Evolutionary conservation across 2,113 vertebrate species (phyloP).

Genomic region (Chaetorhynchus papuensis): DNA sequence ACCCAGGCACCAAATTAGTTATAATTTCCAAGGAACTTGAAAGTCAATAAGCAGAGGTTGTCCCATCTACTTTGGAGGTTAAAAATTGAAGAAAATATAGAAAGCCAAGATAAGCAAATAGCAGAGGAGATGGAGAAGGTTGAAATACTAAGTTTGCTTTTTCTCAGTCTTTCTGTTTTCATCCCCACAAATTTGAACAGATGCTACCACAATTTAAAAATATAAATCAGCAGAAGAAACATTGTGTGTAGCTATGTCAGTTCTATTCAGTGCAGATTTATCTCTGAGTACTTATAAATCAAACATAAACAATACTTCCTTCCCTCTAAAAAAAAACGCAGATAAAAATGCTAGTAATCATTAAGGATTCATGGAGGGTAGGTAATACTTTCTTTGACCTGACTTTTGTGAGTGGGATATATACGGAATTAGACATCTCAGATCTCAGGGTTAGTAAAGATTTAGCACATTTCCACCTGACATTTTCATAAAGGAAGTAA

Average conservation of each 20-base stretch:
- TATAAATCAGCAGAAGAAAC: not conserved
- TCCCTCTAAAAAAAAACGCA: not conserved
- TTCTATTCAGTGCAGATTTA: not conserved
- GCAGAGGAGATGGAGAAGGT: not conserved
- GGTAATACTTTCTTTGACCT: not conserved
- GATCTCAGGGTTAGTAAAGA: not conserved
- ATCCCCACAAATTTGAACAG: not conserved
- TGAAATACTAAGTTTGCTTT: not conserved
- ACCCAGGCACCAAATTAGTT: not conserved
- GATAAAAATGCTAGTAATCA: not conserved
- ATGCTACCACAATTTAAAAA: not conserved
- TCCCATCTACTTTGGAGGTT: not conserved
- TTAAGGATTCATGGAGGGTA: not conserved
- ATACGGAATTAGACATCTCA: not conserved
- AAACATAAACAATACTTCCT: not conserved
- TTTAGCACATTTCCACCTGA: not conserved
- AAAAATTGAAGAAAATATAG: accelerated
- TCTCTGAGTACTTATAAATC: not conserved
- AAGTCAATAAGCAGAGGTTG: not conserved
- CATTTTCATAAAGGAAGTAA: not conserved
- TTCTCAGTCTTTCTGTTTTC: not conserved
- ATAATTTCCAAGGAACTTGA: not conserved
- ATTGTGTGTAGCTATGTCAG: not conserved
- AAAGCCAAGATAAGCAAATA: not conserved
- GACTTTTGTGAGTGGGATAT: not conserved